These are phyloP conservation scores for Corydoras maculifer DNA, from an alignment of 2,113 vertebrate species.

Conservation along the genomic window DNA sequence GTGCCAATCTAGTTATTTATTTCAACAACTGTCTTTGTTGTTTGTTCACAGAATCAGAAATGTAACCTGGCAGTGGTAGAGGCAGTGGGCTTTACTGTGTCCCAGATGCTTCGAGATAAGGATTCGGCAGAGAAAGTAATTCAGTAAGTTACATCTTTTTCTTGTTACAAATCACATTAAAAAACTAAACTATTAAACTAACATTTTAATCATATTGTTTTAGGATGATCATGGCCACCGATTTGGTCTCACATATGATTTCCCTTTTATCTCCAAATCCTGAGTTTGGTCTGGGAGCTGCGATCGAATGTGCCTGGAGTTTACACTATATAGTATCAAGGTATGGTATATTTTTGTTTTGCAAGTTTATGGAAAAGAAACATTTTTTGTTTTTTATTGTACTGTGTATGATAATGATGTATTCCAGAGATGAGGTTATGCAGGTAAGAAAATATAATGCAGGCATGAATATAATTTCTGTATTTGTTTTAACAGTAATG, in stretches of 20 bases:
- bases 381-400: too few species aligned
- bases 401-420: not conserved
- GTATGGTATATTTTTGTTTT: conserved; percentile 56
- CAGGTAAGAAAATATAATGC: too few species aligned
- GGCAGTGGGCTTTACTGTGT: conserved; percentile 82
- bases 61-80: conserved; percentile 81
- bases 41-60: conserved; percentile 64
- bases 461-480: not conserved
- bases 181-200: too few species aligned
- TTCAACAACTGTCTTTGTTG: too few species aligned
- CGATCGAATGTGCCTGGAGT: conserved; percentile 89
- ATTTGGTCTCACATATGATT: conserved; percentile 72
- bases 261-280: conserved; percentile 65
- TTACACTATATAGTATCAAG: conserved; percentile 86
- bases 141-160: conserved; percentile 65
- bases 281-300: conserved; percentile 67
- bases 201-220: not conserved
- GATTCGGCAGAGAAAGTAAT: conserved; percentile 73
- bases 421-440: too few species aligned
- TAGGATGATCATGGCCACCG: conserved; percentile 73
- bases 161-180: too few species aligned
- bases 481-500: conserved; percentile 46
- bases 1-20: too few species aligned
- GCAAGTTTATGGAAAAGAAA: too few species aligned
- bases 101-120: conserved; percentile 86